Percentiles rank a stretch among this genome's conserved stretches.
These are phyloP conservation scores for Bimastos eiseni DNA, from an alignment of 2,888 invertebrate genomes.

Conservation along the genomic window DNA sequence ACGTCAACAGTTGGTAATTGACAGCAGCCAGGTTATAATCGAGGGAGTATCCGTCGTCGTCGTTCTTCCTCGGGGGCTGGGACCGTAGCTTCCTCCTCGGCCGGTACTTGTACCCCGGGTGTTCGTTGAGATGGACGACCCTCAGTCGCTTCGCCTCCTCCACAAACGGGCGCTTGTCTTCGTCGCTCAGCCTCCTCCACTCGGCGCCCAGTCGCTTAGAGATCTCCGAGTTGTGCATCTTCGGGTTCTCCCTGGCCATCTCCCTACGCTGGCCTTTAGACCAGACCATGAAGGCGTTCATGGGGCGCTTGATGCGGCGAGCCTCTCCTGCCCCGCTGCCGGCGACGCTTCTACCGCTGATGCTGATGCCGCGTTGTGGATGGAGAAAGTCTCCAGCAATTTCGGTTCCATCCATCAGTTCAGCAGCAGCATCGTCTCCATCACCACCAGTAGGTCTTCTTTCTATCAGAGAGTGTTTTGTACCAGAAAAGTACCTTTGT, in stretches of 20 bases:
- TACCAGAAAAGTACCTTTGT: neutral
- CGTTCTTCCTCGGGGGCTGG: neutral
- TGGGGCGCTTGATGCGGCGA: constrained; percentile 82
- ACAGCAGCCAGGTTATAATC: no score
- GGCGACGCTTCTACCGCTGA: neutral
- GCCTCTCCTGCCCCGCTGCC: neutral
- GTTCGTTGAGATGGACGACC: constrained; percentile 15
- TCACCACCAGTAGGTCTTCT: neutral
- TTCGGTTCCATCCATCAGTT: neutral
- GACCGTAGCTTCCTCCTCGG: constrained; percentile 15
- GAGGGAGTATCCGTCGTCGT: neutral
- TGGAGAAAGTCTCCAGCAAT: neutral
- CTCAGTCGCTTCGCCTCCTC: constrained; percentile 17
- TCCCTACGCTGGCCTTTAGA: constrained; percentile 93
- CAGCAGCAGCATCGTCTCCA: neutral
- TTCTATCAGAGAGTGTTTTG: neutral
- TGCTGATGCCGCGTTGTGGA: neutral
- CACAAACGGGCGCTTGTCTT: constrained; percentile 2
- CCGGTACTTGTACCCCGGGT: constrained; percentile 14
- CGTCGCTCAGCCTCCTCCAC: constrained; percentile 80
- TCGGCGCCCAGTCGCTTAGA: constrained; percentile 94
- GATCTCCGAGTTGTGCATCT: constrained; percentile 98
- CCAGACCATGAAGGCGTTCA: constrained; percentile 99
- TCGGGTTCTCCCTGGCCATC: constrained; percentile 98
- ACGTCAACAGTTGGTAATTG: neutral